A percentile compares a stretch with the other conserved stretches of the same genome.
These are phyloP conservation scores for Plagodis pulveraria DNA, from an alignment of 2,888 invertebrate genomes.

Conservation along the genomic window DNA sequence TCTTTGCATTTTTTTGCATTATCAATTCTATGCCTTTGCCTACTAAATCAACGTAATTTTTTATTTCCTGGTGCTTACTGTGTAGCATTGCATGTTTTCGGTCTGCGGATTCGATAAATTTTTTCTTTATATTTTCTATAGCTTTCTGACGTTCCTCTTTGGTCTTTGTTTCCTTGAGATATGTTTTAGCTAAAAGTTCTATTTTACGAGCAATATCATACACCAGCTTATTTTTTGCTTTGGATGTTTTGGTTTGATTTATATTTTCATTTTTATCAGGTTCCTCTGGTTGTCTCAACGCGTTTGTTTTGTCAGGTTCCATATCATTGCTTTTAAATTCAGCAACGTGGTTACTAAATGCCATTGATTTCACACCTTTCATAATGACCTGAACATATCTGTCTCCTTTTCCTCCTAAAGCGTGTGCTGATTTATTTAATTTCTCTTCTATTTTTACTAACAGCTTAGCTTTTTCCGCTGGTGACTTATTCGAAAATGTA, in stretches of 20 bases:
- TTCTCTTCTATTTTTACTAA: conserved; percentile 49
- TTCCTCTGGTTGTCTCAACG: not conserved
- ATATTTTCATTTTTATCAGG: not conserved
- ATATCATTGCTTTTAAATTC: not conserved
- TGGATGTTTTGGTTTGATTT: conserved; percentile 3
- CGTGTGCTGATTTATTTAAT: conserved; percentile 46
- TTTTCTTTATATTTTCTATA: conserved; percentile 36
- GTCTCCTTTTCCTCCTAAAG: conserved; percentile 45
- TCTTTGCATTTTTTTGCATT: conserved; percentile 33
- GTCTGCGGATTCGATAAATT: conserved; percentile 29
- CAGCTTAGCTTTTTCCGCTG: conserved; percentile 38
- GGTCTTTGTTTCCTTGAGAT: conserved; percentile 41
- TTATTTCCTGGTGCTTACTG: conserved; percentile 41
- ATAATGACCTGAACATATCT: conserved; percentile 61
- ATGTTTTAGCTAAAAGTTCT: conserved; percentile 43
- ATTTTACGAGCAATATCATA: conserved; percentile 49
- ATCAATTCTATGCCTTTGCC: conserved; percentile 31
- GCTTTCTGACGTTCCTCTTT: conserved; percentile 42
- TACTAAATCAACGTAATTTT: conserved; percentile 46
- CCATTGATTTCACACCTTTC: conserved; percentile 55
- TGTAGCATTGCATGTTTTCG: conserved; percentile 38
- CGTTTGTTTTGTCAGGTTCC: not conserved
- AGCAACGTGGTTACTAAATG: conserved; percentile 18
- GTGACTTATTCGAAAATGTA: conserved; percentile 38
- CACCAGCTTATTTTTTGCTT: conserved; percentile 34